A percentile compares a stretch with the other conserved stretches of the same genome.
Evolutionary conservation across 1,140 invertebrate genomes (phyloP).

Genomic region (Macrotrachela quadricornifera): DNA sequence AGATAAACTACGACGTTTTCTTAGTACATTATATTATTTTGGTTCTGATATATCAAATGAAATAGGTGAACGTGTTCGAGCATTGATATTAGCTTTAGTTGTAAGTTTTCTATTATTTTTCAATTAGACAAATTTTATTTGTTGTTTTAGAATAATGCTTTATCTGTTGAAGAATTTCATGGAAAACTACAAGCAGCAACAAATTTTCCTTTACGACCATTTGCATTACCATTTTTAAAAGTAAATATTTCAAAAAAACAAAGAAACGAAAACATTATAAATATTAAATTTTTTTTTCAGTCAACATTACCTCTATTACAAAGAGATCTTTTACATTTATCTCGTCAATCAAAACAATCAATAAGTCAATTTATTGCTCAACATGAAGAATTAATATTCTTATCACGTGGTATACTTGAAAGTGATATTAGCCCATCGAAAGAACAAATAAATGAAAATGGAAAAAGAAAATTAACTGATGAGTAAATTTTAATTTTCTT

Average conservation of each 20-base stretch:
- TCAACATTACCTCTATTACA: conserved; percentile 53
- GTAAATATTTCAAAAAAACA: conserved; percentile 44
- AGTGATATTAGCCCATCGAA: neutral
- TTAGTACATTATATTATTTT: conserved; percentile 72
- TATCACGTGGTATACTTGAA: too few species aligned
- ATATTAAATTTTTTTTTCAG: conserved; percentile 12
- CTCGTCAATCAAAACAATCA: conserved; percentile 56
- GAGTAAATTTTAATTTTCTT: conserved; percentile 25
- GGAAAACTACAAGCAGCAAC: conserved; percentile 74
- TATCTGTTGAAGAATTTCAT: conserved; percentile 78
- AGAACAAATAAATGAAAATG: conserved; percentile 29
- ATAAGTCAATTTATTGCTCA: conserved; percentile 58
- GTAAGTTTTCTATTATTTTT: conserved; percentile 38
- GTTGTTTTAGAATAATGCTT: conserved; percentile 49
- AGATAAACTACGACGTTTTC: conserved; percentile 57
- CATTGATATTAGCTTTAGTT: conserved; percentile 57
- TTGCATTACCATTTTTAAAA: conserved; percentile 70
- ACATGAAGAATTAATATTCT: conserved; percentile 34
- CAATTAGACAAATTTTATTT: conserved; percentile 1
- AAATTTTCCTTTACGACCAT: conserved; percentile 69
- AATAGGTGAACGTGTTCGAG: conserved; percentile 59
- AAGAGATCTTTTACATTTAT: conserved; percentile 52
- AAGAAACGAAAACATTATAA: too few species aligned
- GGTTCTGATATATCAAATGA: conserved; percentile 63
- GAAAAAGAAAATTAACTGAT: conserved; percentile 39